Evolutionary conservation across 2,113 vertebrate genomes (phyloP).

Genomic region (Ailuropoda melanoleuca): DNA sequence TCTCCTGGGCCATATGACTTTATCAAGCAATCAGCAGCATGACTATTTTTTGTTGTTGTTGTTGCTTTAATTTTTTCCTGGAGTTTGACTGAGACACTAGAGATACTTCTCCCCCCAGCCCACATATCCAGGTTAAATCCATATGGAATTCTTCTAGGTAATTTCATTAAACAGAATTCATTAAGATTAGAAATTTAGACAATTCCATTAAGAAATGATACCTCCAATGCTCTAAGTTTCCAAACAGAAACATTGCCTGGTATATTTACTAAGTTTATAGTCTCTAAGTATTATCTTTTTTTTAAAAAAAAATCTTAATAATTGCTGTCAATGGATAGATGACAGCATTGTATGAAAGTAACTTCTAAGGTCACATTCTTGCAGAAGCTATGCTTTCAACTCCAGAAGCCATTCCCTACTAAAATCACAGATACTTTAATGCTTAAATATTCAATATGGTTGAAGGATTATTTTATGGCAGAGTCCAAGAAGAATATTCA

Average conservation of each 20-base stretch:
- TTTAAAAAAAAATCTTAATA: neutral
- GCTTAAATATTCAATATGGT: neutral
- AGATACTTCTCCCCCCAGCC: neutral
- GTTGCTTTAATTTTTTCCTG: slow-evolving; percentile 10
- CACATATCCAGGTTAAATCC: neutral
- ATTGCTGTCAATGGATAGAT: neutral
- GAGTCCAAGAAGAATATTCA: neutral
- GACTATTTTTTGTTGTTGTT: neutral
- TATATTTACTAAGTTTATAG: neutral
- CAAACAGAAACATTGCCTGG: neutral
- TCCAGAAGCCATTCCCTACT: slow-evolving; percentile 15
- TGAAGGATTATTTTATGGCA: neutral
- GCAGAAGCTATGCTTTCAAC: neutral
- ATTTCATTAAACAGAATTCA: slow-evolving; percentile 18
- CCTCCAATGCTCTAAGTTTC: neutral
- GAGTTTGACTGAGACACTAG: neutral
- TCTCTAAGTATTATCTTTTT: neutral
- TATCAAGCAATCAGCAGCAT: neutral
- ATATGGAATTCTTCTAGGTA: neutral
- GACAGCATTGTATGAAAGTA: neutral
- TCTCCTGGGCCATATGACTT: neutral
- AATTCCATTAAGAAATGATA: neutral
- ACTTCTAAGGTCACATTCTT: neutral
- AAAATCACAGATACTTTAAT: neutral
- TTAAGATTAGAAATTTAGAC: neutral